Evolutionary conservation across 2,113 vertebrate species (phyloP).

Genomic region (Ammodytes dubius): DNA sequence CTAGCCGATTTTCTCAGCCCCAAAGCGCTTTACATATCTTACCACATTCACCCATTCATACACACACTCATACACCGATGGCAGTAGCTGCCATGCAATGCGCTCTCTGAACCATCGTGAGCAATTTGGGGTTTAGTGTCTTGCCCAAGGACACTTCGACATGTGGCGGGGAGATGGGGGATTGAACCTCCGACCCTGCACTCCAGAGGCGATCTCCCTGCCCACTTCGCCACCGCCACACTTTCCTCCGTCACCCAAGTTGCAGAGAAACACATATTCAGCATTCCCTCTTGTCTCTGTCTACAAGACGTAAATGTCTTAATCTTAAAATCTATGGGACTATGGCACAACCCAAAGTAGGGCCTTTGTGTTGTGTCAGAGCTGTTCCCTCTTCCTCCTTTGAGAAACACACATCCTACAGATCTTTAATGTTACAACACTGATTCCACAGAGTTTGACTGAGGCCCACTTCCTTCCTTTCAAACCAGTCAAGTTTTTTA

Average conservation of each 20-base stretch:
- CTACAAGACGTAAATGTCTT: background rate
- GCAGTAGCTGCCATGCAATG: too few relatives aligned
- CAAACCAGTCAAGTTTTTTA: conserved; percentile 72
- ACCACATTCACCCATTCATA: too few relatives aligned
- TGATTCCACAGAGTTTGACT: conserved; percentile 30
- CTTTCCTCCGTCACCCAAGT: background rate
- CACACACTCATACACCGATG: too few relatives aligned
- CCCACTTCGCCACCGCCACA: too few relatives aligned
- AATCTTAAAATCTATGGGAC: background rate
- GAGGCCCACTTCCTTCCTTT: conserved; percentile 78
- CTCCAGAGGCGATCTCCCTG: too few relatives aligned
- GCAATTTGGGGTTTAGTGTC: too few relatives aligned
- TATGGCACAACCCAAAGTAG: background rate
- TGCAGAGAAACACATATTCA: background rate
- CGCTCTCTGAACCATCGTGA: too few relatives aligned
- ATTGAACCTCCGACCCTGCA: too few relatives aligned
- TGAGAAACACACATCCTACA: background rate
- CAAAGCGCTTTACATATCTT: too few relatives aligned
- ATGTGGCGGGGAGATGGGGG: too few relatives aligned
- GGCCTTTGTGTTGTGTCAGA: background rate
- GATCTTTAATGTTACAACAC: conserved; percentile 28
- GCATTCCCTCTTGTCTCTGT: background rate
- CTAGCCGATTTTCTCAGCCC: too few relatives aligned
- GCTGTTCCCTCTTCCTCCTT: background rate
- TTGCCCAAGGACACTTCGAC: too few relatives aligned